A percentile compares a stretch with the other conserved stretches of the same genome.
Evolutionary conservation across 2,797 vertebrate genomes (phyloP).

Genomic region (Anolis apletophallus): DNA sequence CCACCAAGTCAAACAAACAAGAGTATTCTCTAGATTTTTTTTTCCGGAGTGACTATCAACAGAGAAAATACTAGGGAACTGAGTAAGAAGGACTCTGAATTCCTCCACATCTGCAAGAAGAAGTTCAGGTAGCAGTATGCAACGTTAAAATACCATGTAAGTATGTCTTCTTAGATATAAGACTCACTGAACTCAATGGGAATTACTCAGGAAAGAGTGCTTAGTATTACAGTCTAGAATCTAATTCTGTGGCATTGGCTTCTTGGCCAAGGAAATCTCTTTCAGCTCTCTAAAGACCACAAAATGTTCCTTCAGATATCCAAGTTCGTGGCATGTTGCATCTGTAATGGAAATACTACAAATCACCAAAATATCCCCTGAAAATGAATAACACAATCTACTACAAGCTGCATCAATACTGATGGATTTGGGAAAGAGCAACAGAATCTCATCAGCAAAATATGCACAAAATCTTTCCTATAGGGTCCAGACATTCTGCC

Average conservation of each 20-base stretch:
- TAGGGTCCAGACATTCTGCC: slow-evolving; percentile 27
- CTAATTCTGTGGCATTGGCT: neutral
- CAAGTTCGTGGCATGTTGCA: neutral
- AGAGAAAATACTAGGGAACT: neutral
- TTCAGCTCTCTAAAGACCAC: neutral
- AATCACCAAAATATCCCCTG: neutral
- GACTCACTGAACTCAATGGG: neutral
- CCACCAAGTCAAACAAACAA: neutral
- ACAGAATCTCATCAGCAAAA: neutral
- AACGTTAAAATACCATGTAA: neutral
- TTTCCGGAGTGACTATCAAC: neutral
- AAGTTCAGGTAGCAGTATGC: neutral
- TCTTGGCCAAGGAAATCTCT: neutral
- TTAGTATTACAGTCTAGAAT: neutral
- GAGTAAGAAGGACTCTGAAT: neutral
- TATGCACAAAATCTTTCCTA: neutral
- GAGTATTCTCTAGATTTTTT: neutral
- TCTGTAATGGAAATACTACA: neutral
- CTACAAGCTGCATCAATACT: neutral
- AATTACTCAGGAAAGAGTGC: neutral
- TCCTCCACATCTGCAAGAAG: neutral
- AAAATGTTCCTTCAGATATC: neutral
- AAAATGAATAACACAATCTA: neutral
- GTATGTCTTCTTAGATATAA: neutral
- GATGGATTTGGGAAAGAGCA: neutral